Base-by-base conservation (phyloP, 2,797 vertebrate species). In the Calcarius lapponicus region DNA sequence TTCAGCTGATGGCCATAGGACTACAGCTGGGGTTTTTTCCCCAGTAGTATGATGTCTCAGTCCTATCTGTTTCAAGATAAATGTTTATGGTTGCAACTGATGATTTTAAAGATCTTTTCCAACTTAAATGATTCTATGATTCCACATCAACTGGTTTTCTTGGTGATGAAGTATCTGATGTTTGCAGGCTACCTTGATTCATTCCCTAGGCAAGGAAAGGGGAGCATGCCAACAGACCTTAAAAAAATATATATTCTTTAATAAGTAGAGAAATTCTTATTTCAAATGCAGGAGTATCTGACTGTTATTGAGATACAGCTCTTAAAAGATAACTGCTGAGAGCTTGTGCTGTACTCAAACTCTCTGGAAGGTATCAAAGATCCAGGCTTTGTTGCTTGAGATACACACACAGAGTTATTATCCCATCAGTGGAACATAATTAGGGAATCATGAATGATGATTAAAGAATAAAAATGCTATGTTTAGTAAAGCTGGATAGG, bases 11-110 rank as follows among this genome's bases (percentile, higher is more conserved):
- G 19, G 62, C n/a, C 40, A 45, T 6, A 53, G 45, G 51, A 47
- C 40, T 64, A 47, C 0, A 0, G 50, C 26, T 50, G 54, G 2
- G 22, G 0, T 7, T 11, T 48, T 67, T 29, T 24, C 2, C 4
- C 29, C 36, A n/a, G 32, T 9, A 51, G 29, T 38, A 64, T 31
- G 28, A 76, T 26, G 28, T 38, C 64, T 70, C 43, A 64, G 51
- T 34, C 26, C 45, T 32, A 36, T 47, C n/a, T 42, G 57, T 64
- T 75, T 76, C 13, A 8, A 58, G 19, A 53, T 12, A 71, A 71
- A 81, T 11, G 9, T 31, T 50, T 32, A 64, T 51, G 57, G 40
- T 28, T 64, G 28, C 45, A 86, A 42, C 29, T 1, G 0, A 67
- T 32, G 25, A 64, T 57, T 67, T 40, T 42, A 34, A 47, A 34